Percentiles rank a stretch among this genome's conserved stretches.
These are phyloP conservation scores for Synaphobranchus kaupii DNA, from an alignment of 2,797 vertebrate species.

Conservation along the genomic window DNA sequence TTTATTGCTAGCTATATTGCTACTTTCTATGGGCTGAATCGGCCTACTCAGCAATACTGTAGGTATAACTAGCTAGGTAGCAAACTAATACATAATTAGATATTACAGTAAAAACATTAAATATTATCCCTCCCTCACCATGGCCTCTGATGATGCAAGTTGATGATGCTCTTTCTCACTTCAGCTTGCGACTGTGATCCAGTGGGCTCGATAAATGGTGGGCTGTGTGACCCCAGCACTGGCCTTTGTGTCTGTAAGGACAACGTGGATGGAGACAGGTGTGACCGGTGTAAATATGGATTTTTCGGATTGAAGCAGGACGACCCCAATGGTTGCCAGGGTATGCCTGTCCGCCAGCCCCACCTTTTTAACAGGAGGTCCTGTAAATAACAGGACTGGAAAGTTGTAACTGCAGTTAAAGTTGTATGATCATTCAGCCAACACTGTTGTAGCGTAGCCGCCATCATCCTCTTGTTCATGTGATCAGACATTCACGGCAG, in stretches of 20 bases:
- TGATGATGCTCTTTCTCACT: constrained; percentile 19
- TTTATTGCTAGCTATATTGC: not conserved
- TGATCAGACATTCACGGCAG: not conserved
- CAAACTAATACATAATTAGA: not conserved
- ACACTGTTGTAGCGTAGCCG: not conserved
- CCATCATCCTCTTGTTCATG: not conserved
- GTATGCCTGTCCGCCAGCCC: constrained; percentile 56
- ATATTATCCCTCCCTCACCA: not conserved
- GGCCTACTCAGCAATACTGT: too few relatives aligned
- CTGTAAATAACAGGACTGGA: not conserved
- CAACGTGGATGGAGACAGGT: constrained; percentile 80
- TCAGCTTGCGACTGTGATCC: constrained; percentile 82
- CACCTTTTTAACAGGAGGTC: not conserved
- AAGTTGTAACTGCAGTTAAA: not conserved
- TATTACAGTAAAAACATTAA: constrained; percentile 25
- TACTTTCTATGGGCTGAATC: too few relatives aligned
- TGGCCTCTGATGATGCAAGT: not conserved
- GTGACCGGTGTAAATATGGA: constrained; percentile 76
- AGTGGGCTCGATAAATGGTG: constrained; percentile 63
- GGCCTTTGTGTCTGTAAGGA: constrained; percentile 81
- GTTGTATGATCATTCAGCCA: not conserved
- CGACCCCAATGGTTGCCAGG: constrained; percentile 74
- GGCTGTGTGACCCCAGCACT: constrained; percentile 70
- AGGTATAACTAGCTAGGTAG: not conserved
- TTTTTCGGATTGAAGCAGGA: constrained; percentile 71